phyloP scores from a whole-genome alignment of 2,113 vertebrate genomes.

The Apteryx mantelli region DNA sequence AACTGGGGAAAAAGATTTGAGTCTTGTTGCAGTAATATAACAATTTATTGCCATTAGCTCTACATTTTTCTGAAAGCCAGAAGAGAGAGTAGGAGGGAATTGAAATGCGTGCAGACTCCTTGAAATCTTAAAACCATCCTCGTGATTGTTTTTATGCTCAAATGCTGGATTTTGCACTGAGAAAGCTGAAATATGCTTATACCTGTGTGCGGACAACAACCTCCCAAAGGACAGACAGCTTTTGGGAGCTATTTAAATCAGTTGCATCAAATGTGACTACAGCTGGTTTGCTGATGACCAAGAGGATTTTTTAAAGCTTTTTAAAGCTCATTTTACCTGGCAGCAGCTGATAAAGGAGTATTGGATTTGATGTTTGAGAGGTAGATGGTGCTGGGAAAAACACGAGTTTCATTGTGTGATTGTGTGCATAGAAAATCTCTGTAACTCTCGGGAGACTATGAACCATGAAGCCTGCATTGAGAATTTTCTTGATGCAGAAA shows the following conservation, averaged over 20 bases:
- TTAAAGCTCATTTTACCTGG: background rate
- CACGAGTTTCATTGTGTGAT: background rate
- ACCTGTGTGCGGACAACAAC: background rate
- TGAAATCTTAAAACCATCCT: background rate
- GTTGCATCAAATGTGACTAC: background rate
- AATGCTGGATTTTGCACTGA: background rate
- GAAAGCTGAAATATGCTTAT: accelerated
- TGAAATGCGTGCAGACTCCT: background rate
- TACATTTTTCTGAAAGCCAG: background rate
- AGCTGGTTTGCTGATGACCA: background rate
- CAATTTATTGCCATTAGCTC: background rate
- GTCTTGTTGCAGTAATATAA: background rate
- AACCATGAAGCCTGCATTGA: background rate
- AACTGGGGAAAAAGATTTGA: background rate
- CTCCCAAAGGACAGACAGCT: background rate
- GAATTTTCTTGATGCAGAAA: background rate
- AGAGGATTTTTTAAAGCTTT: background rate
- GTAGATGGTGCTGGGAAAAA: background rate
- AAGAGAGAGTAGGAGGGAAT: background rate
- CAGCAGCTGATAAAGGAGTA: background rate
- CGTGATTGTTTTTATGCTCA: background rate
- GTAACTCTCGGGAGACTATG: background rate
- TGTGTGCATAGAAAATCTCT: background rate
- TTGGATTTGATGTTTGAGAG: background rate
- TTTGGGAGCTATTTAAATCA: background rate